Conservation (phyloP, 2,113 vertebrate species). For the Canis aureus region DNA sequence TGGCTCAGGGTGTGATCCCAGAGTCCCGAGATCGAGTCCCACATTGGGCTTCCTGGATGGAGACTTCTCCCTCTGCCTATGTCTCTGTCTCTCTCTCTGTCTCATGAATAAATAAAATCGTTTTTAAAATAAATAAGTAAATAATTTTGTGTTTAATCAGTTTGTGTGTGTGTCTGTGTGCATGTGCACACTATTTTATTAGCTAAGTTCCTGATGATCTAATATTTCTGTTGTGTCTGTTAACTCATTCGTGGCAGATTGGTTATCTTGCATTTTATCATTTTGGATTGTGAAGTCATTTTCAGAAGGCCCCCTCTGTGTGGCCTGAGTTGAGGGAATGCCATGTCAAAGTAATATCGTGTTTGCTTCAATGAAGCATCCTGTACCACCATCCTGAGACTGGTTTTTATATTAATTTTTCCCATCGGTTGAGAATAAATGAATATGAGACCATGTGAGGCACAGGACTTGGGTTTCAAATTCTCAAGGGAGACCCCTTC, state of each 20-base stretch:
- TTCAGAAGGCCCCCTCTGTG: not conserved
- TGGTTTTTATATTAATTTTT: not conserved
- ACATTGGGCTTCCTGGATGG: too few relatives aligned
- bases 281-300: not conserved
- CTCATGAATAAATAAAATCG: too few relatives aligned
- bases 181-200: not conserved
- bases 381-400: not conserved
- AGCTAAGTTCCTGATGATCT: not conserved
- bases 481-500: not conserved
- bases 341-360: not conserved
- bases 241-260: not conserved
- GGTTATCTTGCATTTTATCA: not conserved
- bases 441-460: not conserved
- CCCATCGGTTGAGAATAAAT: not conserved
- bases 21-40: too few relatives aligned
- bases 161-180: not conserved
- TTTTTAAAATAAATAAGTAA: too few relatives aligned
- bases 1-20: too few relatives aligned
- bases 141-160: not conserved
- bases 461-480: not conserved
- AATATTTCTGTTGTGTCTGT: not conserved
- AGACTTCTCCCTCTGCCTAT: too few relatives aligned
- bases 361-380: not conserved
- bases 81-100: too few relatives aligned
- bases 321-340: not conserved